These are phyloP conservation scores for Hemistola chrysoprasaria DNA, from an alignment of 2,888 invertebrate species.

Conservation along the genomic window DNA sequence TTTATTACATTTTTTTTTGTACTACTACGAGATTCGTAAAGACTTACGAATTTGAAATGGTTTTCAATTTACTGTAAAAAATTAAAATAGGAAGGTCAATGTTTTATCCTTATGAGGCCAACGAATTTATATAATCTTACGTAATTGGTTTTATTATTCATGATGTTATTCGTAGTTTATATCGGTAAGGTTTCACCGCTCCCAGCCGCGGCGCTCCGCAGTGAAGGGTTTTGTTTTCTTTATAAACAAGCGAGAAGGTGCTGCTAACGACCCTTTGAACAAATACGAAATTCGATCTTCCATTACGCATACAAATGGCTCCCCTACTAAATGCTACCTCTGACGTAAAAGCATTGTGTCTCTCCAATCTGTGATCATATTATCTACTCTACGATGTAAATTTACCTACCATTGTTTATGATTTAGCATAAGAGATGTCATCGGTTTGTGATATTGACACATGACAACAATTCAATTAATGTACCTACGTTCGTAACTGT, in stretches of 20 bases:
- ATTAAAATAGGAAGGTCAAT: no score
- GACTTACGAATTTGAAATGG: no score
- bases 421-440: background rate
- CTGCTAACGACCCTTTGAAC: conserved; percentile 79
- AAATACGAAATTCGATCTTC: conserved; percentile 82
- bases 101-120: background rate
- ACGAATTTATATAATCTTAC: conserved; percentile 17
- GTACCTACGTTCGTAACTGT: no score
- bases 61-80: no score
- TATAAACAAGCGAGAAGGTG: conserved; percentile 78
- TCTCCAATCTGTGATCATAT: conserved; percentile 56
- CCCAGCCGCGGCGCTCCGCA: conserved; percentile 39
- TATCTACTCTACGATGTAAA: conserved; percentile 30
- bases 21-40: no score
- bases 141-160: conserved; percentile 52
- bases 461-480: no score
- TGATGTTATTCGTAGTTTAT: conserved; percentile 32
- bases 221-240: conserved; percentile 78
- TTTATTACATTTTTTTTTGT: no score
- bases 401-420: conserved; percentile 44
- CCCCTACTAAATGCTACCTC: conserved; percentile 50
- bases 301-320: conserved; percentile 79
- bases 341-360: conserved; percentile 63
- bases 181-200: conserved; percentile 51
- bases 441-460: conserved; percentile 5